Base-by-base conservation (phyloP, 2,888 invertebrate species). In the Nymphalis urticae region DNA sequence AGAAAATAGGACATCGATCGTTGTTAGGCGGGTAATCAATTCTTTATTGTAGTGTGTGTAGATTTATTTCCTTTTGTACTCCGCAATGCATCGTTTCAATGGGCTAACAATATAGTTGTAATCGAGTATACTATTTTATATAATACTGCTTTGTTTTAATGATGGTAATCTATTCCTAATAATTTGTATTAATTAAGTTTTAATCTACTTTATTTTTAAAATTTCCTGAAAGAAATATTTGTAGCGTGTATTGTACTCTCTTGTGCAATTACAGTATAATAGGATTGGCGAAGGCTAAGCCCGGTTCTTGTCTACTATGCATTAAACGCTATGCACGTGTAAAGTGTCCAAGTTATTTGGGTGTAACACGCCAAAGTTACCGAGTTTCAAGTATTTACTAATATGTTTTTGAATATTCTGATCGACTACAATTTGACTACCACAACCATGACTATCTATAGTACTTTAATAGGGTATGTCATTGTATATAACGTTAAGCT, bases 271-370 rank as follows among this genome's bases (percentile, higher is more conserved):
- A 24, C 6, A 48, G 47, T 53, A n/a, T 61, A 61, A 59, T 53
- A 27, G 48, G 61, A 61, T 66, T 66, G 60, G 53, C 47, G n/a
- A 27, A 42, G 60, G 60, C 60, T 65, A n/a, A 61, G 66, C 53
- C 36, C 27, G 27, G 32, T 16, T 61, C 53, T 61, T 61, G 53
- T 60, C 36, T 19, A 66, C 7, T 42, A 24, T n/a, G 17, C 36
- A 59, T 17, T n/a, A 9, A 58, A 24, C 32, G 8, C 17, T 32
- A 32, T 42, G 27, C 47, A 53, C 53, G 53, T 53, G 53, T 53
- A 13, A 42, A 53, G 53, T 53, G 53, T 24, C 53, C 24, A 51
- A 53, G 53, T 53, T 53, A 16, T 16, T 53, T 24, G 27, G 13
- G 16, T 10, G 24, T 24, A 53, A 21, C 13, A 16, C 21, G 13